These are phyloP conservation scores for Ectropis grisescens DNA, from an alignment of 1,140 invertebrate species.

Conservation along the genomic window DNA sequence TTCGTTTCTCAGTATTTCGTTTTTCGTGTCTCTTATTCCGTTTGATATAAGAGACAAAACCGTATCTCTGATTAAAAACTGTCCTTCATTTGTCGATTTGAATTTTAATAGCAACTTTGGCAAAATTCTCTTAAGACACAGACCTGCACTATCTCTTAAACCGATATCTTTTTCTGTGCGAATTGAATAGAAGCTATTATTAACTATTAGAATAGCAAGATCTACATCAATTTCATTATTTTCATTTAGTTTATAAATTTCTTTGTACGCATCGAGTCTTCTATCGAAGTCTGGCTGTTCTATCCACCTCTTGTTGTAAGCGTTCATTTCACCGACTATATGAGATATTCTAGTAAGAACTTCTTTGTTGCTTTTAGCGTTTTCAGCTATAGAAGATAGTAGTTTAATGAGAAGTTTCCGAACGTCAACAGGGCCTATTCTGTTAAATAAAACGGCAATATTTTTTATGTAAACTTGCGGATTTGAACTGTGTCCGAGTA, in stretches of 20 bases:
- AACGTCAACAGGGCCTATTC: slow-evolving; percentile 70
- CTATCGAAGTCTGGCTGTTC: slow-evolving; percentile 93
- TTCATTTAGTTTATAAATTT: slow-evolving; percentile 74
- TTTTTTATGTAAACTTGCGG: slow-evolving; percentile 76
- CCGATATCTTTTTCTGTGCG: slow-evolving; percentile 86
- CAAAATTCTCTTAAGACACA: slow-evolving; percentile 78
- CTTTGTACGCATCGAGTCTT: slow-evolving; percentile 80
- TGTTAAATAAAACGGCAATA: slow-evolving; percentile 77
- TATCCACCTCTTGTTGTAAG: slow-evolving; percentile 86
- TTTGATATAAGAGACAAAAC: slow-evolving; percentile 78
- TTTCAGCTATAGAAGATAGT: slow-evolving; percentile 70
- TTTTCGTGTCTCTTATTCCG: slow-evolving; percentile 76
- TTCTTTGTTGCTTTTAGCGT: slow-evolving; percentile 46
- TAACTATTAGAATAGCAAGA: slow-evolving; percentile 79
- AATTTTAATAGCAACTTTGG: slow-evolving; percentile 71
- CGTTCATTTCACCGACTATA: slow-evolving; percentile 81
- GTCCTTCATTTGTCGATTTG: slow-evolving; percentile 62
- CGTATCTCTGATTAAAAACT: slow-evolving; percentile 80
- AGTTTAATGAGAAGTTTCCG: slow-evolving; percentile 77
- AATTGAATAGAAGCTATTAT: slow-evolving; percentile 87
- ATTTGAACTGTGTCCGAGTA: slow-evolving; percentile 77
- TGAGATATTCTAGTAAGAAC: slow-evolving; percentile 43
- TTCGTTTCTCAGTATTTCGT: slow-evolving; percentile 79
- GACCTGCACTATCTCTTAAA: slow-evolving; percentile 81
- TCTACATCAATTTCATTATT: slow-evolving; percentile 72